phyloP scores from a whole-genome alignment of 2,797 vertebrate genomes.

The Lacerta bilineata region DNA sequence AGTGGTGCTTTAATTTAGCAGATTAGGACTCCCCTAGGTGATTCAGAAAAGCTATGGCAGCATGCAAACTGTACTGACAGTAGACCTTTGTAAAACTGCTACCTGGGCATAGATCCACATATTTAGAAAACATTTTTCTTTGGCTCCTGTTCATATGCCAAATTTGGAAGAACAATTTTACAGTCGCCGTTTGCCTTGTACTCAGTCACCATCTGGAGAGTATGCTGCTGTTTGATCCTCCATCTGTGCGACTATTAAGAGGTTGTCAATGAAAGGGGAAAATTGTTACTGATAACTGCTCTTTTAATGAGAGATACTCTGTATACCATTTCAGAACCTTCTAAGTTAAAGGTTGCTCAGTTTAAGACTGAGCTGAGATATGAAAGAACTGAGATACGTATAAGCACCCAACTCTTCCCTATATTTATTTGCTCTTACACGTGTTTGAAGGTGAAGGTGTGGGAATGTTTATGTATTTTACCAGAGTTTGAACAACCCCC shows the following conservation, averaged over 20 bases:
- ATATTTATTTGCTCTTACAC: background rate
- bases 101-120: slow-evolving; percentile 7
- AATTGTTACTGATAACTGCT: background rate
- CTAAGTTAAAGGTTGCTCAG: background rate
- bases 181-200: background rate
- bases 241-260: background rate
- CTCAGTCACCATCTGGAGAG: slow-evolving; percentile 7
- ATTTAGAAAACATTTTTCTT: slow-evolving; percentile 17
- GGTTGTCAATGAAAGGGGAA: background rate
- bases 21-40: background rate
- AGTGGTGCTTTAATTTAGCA: background rate
- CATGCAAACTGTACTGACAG: background rate
- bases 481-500: too few relatives aligned
- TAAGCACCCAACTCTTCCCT: background rate
- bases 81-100: background rate
- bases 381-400: background rate
- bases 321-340: background rate
- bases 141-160: slow-evolving; percentile 9
- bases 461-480: too few relatives aligned
- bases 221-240: slow-evolving; percentile 15
- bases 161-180: slow-evolving; percentile 11
- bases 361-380: background rate
- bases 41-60: background rate
- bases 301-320: background rate
- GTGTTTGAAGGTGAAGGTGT: background rate